phyloP scores from a whole-genome alignment of 2,113 vertebrate genomes.

The Chaetorhynchus papuensis region DNA sequence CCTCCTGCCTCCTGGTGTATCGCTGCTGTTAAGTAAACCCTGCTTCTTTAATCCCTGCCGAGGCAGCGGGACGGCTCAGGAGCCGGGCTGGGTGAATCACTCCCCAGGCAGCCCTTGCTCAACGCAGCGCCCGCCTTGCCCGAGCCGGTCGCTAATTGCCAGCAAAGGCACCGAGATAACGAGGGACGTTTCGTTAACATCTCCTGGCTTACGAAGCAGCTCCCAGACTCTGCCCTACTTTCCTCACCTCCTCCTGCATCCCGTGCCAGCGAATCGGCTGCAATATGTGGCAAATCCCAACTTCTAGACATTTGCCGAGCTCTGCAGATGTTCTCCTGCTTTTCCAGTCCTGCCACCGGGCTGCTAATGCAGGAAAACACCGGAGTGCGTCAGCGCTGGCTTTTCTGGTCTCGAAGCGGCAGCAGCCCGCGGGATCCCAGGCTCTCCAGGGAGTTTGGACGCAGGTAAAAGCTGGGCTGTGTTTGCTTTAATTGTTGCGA shows the following conservation, averaged over 20 bases:
- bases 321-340: conserved; percentile 55
- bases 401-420: neutral
- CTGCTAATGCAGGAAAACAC: neutral
- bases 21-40: neutral
- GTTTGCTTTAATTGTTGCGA: neutral
- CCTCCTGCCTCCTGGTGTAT: neutral
- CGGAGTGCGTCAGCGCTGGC: neutral
- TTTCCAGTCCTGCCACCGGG: conserved; percentile 30
- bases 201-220: neutral
- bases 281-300: neutral
- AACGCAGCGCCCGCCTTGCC: neutral
- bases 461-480: neutral
- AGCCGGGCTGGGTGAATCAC: neutral
- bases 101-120: neutral
- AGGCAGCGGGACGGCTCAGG: neutral
- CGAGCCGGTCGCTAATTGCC: neutral
- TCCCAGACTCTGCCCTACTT: conserved; percentile 40
- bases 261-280: neutral
- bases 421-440: neutral
- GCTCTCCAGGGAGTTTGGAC: neutral
- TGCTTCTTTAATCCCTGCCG: neutral
- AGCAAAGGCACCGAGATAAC: neutral
- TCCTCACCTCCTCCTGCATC: neutral
- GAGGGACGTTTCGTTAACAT: neutral
- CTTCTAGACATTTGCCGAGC: conserved; percentile 21